phyloP scores from a whole-genome alignment of 2,888 invertebrate genomes.

The Rhogogaster chlorosoma region DNA sequence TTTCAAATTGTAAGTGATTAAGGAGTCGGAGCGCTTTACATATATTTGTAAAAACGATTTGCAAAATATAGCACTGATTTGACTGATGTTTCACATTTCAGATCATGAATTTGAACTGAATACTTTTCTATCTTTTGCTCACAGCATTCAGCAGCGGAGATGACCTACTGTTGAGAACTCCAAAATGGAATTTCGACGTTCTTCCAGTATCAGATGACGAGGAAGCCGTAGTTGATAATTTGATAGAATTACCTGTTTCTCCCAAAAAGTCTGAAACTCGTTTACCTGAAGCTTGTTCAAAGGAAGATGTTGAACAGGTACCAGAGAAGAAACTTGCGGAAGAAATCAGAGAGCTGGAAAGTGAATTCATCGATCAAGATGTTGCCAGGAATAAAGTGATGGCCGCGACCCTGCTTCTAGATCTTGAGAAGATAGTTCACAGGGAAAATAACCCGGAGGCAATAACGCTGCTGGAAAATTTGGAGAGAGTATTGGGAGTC shows the following conservation, averaged over 20 bases:
- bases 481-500: slow-evolving; percentile 70
- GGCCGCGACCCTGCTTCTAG: slow-evolving; percentile 67
- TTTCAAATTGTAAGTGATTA: slow-evolving; percentile 64
- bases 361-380: slow-evolving; percentile 63
- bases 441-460: slow-evolving; percentile 69
- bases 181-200: slow-evolving; percentile 65
- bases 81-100: not conserved
- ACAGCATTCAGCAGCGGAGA: slow-evolving; percentile 59
- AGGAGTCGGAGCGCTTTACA: no score
- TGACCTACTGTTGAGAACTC: slow-evolving; percentile 66
- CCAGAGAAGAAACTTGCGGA: not conserved
- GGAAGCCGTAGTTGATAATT: slow-evolving; percentile 63
- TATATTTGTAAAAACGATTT: no score
- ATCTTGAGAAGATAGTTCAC: slow-evolving; percentile 71
- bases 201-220: slow-evolving; percentile 71
- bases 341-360: slow-evolving; percentile 62
- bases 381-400: slow-evolving; percentile 63
- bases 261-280: slow-evolving; percentile 54
- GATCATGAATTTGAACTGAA: not conserved
- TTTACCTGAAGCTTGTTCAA: not conserved
- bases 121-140: slow-evolving; percentile 37
- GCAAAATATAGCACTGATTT: no score
- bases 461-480: slow-evolving; percentile 67
- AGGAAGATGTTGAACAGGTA: not conserved
- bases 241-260: slow-evolving; percentile 69